A percentile compares a stretch with the other conserved stretches of the same genome.
These are phyloP conservation scores for Apeltes quadracus DNA, from an alignment of 2,113 vertebrate species.

Conservation along the genomic window DNA sequence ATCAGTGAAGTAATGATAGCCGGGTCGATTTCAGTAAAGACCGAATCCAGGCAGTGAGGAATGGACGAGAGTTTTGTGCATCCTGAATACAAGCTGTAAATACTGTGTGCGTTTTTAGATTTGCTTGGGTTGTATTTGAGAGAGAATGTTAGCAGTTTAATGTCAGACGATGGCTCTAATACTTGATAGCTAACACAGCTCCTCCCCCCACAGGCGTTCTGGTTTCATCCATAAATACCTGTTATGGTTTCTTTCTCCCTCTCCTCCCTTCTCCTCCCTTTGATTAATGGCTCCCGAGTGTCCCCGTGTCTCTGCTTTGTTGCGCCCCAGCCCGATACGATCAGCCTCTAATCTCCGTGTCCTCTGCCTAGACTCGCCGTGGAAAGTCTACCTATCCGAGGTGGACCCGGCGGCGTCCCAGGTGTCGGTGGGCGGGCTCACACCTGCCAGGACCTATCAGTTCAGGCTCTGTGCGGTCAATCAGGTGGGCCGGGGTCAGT, in stretches of 20 bases:
- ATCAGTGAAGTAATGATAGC: conserved; percentile 6
- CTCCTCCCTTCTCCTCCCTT: conserved; percentile 17
- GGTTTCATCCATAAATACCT: conserved; percentile 7
- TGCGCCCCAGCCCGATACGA: conserved; percentile 47
- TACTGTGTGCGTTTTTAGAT: conserved; percentile 20
- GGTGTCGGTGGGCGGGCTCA: conserved; percentile 88
- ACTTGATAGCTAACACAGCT: too few relatives aligned
- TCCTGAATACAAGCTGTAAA: conserved; percentile 46
- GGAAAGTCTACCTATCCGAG: conserved; percentile 91
- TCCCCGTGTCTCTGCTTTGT: conserved; percentile 37
- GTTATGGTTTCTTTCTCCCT: neutral
- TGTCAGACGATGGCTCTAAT: conserved; percentile 38
- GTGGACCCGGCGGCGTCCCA: conserved; percentile 83
- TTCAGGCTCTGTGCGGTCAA: conserved; percentile 94
- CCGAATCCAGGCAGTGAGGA: conserved; percentile 47
- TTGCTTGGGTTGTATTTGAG: conserved; percentile 24
- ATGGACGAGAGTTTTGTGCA: conserved; percentile 43
- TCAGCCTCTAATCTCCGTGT: conserved; percentile 52
- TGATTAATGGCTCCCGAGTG: conserved; percentile 47
- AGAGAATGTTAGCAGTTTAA: conserved; percentile 33
- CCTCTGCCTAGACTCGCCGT: conserved; percentile 88
- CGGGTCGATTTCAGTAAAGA: conserved; percentile 46
- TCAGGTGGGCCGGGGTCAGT: conserved; percentile 93
- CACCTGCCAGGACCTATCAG: conserved; percentile 94
- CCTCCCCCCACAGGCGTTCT: conserved; percentile 13